Evolutionary conservation across 2,113 vertebrate genomes (phyloP).

Genomic region (Orthonyx spaldingii): DNA sequence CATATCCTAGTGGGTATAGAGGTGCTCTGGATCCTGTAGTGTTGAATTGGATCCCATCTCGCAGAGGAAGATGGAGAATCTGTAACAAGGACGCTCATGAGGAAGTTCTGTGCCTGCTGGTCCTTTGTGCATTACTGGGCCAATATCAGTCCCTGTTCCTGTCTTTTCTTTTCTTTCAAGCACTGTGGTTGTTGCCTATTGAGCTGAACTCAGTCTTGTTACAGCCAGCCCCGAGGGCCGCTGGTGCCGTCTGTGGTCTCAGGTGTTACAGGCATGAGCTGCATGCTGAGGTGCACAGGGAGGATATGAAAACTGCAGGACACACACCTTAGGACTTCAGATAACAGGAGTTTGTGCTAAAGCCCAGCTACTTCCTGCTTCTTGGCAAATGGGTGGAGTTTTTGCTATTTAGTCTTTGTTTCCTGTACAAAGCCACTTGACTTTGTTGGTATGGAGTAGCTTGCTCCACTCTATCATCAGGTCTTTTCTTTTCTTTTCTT

Average conservation of each 20-base stretch:
- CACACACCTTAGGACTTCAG: neutral
- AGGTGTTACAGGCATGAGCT: neutral
- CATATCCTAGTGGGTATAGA: neutral
- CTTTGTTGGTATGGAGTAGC: neutral
- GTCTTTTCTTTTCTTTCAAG: too few species aligned
- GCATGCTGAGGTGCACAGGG: neutral
- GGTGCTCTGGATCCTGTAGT: neutral
- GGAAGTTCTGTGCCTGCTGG: neutral
- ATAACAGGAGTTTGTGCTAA: neutral
- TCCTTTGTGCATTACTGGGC: neutral
- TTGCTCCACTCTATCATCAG: neutral
- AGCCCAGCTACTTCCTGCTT: neutral
- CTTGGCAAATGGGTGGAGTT: neutral
- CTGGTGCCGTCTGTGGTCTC: fast-evolving
- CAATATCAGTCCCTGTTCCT: neutral
- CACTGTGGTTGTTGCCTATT: fast-evolving
- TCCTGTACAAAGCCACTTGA: neutral
- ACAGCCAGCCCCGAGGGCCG: fast-evolving
- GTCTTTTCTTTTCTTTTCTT: neutral
- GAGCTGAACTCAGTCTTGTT: neutral
- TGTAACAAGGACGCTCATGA: neutral
- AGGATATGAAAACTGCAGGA: neutral
- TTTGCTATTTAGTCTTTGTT: neutral
- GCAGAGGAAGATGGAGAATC: neutral
- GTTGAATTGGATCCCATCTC: neutral